phyloP scores from a whole-genome alignment of 1,140 invertebrate genomes.

The Temnothorax longispinosus region DNA sequence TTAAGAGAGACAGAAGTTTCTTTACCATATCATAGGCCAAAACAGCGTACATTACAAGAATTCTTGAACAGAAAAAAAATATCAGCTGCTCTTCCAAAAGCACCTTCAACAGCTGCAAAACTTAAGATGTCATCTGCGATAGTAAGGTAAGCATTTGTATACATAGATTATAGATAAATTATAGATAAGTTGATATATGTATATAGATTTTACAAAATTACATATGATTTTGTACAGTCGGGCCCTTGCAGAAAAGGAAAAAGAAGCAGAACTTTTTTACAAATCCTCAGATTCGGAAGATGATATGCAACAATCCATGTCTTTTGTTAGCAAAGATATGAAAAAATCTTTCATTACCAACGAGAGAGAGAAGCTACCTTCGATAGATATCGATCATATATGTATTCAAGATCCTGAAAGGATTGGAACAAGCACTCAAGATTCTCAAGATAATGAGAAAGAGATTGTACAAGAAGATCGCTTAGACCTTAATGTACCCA shows the following conservation, averaged over 20 bases:
- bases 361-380: neutral
- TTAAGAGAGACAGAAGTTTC: constrained; percentile 89
- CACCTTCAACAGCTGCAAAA: constrained; percentile 78
- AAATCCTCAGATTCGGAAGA: constrained; percentile 83
- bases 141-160: constrained; percentile 68
- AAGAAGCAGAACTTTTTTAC: constrained; percentile 82
- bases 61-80: constrained; percentile 87
- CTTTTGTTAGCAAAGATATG: neutral
- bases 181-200: constrained; percentile 7
- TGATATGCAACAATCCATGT: constrained; percentile 61
- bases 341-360: neutral
- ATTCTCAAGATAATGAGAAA: constrained; percentile 57
- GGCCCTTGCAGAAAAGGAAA: constrained; percentile 81
- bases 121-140: constrained; percentile 81
- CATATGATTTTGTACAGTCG: constrained; percentile 71
- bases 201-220: neutral
- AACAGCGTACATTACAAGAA: constrained; percentile 90
- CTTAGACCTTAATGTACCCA: neutral
- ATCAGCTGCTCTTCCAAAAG: constrained; percentile 72
- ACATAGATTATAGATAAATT: constrained; percentile 25
- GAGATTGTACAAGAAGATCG: constrained; percentile 28
- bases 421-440: constrained; percentile 49
- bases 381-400: neutral
- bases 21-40: constrained; percentile 92
- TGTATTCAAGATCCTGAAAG: constrained; percentile 64